Evolutionary conservation across 2,113 vertebrate genomes (phyloP), one percentile per base, ranked within the genome.

Genomic region (Oreocharis arfaki): DNA sequence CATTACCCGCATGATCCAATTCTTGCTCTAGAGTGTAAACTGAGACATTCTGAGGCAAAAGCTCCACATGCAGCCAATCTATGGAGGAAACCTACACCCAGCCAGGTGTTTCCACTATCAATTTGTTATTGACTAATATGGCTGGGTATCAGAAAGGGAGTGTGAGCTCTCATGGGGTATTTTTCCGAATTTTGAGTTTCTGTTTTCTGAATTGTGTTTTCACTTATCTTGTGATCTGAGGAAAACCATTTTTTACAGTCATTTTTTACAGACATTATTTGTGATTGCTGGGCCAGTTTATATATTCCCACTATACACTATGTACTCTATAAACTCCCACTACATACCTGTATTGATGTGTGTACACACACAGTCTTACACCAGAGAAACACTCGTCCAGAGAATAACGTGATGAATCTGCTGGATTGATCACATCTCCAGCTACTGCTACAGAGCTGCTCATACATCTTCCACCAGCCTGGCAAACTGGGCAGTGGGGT

Each of bases 391-490:
- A 22, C 9, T 20, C 6, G 7, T 33, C 12, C 52, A 42, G 53
- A 64, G 33, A 67, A 42, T 0, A 16, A 16, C 1, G 65, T 23
- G 30, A 44, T 27, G 5, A 6, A 39, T 6, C 30, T 35, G 47
- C 67, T 60, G 83, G 49, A 24, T 1, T 15, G 28, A 49, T 9
- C 14, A 7, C 10, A 0, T 2, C 13, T 5, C 32, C 73, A 35
- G 28, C 22, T 4, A 7, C 49, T 27, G 60, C 71, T 3, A 6
- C 27, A 26, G 21, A 5, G 3, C 11, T 21, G 35, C 60, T 55
- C 61, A 1, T 0, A 3, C 1, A 0, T 32, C 44, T 37, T 3
- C 26, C 93, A 35, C 7, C 80, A 17, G 49, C 2, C 26, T 63
- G 60, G 41, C n/a, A 56, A 26, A 53, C 0, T 41, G 28, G 41